A percentile compares a stretch with the other conserved stretches of the same genome.
Conservation (phyloP, 2,888 invertebrate species). For the Tanytarsus gracilentus region DNA sequence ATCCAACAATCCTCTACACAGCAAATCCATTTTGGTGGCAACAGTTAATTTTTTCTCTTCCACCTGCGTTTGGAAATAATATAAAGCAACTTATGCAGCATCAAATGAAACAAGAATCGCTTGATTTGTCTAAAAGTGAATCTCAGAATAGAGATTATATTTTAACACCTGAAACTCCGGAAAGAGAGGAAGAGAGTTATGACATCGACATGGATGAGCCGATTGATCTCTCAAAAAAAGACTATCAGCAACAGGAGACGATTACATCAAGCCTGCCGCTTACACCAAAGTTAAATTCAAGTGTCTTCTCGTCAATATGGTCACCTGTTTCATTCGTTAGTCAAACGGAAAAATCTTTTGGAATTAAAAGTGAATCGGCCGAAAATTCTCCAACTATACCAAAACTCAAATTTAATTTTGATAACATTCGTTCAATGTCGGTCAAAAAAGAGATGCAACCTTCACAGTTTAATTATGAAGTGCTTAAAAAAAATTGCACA, state of each 20-base stretch:
- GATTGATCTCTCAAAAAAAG: conserved; percentile 18
- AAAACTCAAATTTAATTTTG: conserved; percentile 20
- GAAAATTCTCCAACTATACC: conserved; percentile 21
- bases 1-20: conserved; percentile 23
- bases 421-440: conserved; percentile 15
- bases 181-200: conserved; percentile 19
- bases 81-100: neutral
- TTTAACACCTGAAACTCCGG: conserved; percentile 26
- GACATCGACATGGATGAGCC: conserved; percentile 22
- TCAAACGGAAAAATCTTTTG: conserved; percentile 22
- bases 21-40: conserved; percentile 28
- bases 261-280: conserved; percentile 19
- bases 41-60: conserved; percentile 25
- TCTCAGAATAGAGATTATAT: conserved; percentile 15
- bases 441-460: conserved; percentile 12
- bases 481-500: conserved; percentile 24
- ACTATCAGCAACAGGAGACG: neutral
- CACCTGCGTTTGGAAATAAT: conserved; percentile 12
- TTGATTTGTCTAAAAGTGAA: neutral
- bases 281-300: conserved; percentile 20
- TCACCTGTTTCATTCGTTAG: conserved; percentile 25
- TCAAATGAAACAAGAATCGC: conserved; percentile 11
- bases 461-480: conserved; percentile 13
- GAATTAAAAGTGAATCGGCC: conserved; percentile 19
- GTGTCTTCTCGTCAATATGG: conserved; percentile 19